Evolutionary conservation across 1,140 invertebrate genomes (phyloP).

Genomic region (Trachymyrmex cornetzi): DNA sequence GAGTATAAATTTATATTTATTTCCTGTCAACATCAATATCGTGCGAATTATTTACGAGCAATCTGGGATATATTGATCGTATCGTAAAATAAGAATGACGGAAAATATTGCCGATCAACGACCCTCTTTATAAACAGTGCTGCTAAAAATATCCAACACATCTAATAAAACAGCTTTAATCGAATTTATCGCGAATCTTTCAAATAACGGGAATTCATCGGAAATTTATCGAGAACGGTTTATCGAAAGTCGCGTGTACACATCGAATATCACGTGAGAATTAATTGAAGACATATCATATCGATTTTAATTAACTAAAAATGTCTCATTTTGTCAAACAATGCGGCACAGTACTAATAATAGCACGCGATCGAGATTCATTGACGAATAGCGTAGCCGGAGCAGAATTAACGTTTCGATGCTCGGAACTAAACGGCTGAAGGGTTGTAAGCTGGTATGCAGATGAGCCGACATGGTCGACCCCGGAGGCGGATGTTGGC

Average conservation of each 20-base stretch:
- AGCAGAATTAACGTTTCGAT: constrained; percentile 73
- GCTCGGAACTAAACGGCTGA: constrained; percentile 73
- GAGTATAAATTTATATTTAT: constrained; percentile 38
- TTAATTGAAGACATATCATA: not conserved
- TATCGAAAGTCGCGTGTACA: not conserved
- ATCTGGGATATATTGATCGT: not conserved
- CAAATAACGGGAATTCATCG: not conserved
- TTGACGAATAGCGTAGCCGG: constrained; percentile 6
- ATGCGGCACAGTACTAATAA: constrained; percentile 1
- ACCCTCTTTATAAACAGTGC: not conserved
- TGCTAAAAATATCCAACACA: not conserved
- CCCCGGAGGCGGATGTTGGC: constrained; percentile 84
- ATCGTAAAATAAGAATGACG: constrained; percentile 23
- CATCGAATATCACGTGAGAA: not conserved
- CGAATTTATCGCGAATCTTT: not conserved
- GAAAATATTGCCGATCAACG: constrained; percentile 23
- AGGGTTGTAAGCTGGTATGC: constrained; percentile 79
- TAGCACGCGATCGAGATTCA: constrained; percentile 33
- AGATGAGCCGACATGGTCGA: constrained; percentile 80
- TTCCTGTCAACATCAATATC: constrained; percentile 9
- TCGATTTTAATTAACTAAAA: constrained; percentile 29
- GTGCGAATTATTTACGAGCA: constrained; percentile 20
- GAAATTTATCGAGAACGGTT: not conserved
- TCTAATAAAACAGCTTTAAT: not conserved
- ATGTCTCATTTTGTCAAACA: not conserved